These are phyloP conservation scores for Sander vitreus DNA, from an alignment of 2,113 vertebrate species.

Conservation along the genomic window DNA sequence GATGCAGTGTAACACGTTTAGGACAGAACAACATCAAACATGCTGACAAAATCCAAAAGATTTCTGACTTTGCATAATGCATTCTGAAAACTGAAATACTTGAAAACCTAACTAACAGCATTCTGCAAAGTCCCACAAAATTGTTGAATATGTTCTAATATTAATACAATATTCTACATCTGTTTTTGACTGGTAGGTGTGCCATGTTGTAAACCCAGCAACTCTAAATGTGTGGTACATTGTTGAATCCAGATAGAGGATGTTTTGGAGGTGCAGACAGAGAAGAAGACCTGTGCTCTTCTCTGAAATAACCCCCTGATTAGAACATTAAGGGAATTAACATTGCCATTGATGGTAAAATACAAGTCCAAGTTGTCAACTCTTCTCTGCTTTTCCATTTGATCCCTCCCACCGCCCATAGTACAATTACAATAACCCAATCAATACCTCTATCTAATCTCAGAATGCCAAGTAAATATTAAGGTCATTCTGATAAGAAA, in stretches of 20 bases:
- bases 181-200: slow-evolving; percentile 1
- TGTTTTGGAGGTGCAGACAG: neutral
- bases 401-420: neutral
- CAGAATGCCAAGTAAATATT: slow-evolving; percentile 4
- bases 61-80: slow-evolving; percentile 4
- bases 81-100: neutral
- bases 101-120: neutral
- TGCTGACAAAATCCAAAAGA: neutral
- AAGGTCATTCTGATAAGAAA: neutral
- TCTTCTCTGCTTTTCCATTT: neutral
- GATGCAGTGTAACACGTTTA: neutral
- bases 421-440: slow-evolving; percentile 10
- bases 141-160: neutral
- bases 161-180: neutral
- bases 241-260: neutral
- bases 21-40: no score
- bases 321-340: neutral
- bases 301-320: neutral
- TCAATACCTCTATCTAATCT: slow-evolving; percentile 5
- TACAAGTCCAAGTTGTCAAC: neutral
- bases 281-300: neutral
- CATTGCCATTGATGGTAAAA: neutral
- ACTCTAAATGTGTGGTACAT: neutral
- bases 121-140: neutral
- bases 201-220: neutral